Percentiles rank a stretch among this genome's conserved stretches.
Conservation (phyloP, 2,888 invertebrate species). For the Rhingia rostrata region DNA sequence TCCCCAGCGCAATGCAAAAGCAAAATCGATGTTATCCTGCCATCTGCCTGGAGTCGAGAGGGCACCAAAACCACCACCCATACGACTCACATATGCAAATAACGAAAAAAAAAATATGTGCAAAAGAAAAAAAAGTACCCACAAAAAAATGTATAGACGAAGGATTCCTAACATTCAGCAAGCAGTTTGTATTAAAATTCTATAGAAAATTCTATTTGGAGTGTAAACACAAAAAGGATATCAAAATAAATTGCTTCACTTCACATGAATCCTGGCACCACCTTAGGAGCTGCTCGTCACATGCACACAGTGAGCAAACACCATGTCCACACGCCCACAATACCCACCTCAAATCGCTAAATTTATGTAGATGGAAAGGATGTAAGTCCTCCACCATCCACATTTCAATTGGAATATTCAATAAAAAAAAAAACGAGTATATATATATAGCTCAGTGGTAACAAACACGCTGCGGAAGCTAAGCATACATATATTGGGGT, state of each 20-base stretch:
- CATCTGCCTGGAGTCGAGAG: constrained; percentile 12
- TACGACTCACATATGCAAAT: constrained; percentile 24
- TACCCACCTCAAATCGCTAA: constrained; percentile 70
- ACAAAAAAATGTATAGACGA: constrained; percentile 8
- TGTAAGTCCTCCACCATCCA: constrained; percentile 56
- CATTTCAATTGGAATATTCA: constrained; percentile 72
- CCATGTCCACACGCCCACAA: constrained; percentile 43
- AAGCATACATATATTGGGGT: constrained; percentile 49
- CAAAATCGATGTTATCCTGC: constrained; percentile 56
- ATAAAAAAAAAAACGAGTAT: constrained; percentile 35
- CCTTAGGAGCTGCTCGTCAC: constrained; percentile 28
- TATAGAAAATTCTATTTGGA: constrained; percentile 63
- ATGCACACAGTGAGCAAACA: constrained; percentile 17
- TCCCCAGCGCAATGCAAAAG: constrained; percentile 5
- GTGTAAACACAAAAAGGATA: constrained; percentile 70
- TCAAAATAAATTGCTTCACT: constrained; percentile 74
- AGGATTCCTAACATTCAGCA: constrained; percentile 28
- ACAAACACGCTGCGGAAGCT: constrained; percentile 39
- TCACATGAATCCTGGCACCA: constrained; percentile 50
- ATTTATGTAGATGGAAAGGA: constrained; percentile 67
- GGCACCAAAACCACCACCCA: constrained; percentile 15
- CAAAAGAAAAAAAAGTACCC: neutral
- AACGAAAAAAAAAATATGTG: constrained; percentile 1
- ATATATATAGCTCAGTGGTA: constrained; percentile 1
- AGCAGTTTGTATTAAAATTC: constrained; percentile 71